Conservation (phyloP, 2,797 vertebrate species). For the Cyclura pinguis region DNA sequence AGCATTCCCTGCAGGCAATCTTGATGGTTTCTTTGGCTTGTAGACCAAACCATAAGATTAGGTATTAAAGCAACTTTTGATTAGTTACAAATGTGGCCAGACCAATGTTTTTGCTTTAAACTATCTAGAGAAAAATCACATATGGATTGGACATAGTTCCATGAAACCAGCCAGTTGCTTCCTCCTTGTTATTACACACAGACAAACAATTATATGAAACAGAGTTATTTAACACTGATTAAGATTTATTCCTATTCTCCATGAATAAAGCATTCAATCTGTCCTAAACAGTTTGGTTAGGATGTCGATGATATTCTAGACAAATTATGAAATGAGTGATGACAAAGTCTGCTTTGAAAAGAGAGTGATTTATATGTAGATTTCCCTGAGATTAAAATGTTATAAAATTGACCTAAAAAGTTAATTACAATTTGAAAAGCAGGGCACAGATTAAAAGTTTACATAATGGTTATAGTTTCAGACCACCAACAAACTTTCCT, state of each 20-base stretch:
- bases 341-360: slow-evolving; percentile 13
- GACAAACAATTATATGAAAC: slow-evolving; percentile 1
- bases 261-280: not conserved
- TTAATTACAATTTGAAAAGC: slow-evolving; percentile 34
- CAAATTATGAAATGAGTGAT: slow-evolving; percentile 15
- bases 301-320: not conserved
- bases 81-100: slow-evolving; percentile 19
- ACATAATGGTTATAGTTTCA: not conserved
- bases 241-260: slow-evolving; percentile 28
- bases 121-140: slow-evolving; percentile 2
- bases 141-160: not conserved
- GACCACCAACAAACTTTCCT: not conserved
- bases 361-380: not conserved
- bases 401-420: slow-evolving; percentile 8
- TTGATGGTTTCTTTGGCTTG: not conserved
- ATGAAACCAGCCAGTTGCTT: not conserved
- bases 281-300: not conserved
- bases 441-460: not conserved
- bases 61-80: slow-evolving; percentile 19
- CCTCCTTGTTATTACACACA: slow-evolving; percentile 8
- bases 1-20: not conserved
- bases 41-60: not conserved
- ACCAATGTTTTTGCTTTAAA: not conserved
- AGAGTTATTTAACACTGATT: slow-evolving; percentile 20
- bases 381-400: not conserved